phyloP scores from a whole-genome alignment of 1,140 invertebrate species.

The Tetramorium simillimum region DNA sequence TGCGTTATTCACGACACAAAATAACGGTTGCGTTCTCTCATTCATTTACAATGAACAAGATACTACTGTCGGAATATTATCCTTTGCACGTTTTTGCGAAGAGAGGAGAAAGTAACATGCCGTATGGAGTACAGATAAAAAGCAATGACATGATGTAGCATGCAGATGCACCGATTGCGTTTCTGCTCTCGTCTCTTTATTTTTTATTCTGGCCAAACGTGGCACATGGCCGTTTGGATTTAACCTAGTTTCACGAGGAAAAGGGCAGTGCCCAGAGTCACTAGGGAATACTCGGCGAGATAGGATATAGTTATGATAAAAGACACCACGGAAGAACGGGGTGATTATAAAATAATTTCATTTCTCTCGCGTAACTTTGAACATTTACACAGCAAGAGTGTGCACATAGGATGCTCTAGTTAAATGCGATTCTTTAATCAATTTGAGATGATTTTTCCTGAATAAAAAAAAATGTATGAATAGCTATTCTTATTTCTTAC shows the following conservation, averaged over 20 bases:
- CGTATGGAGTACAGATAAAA: background rate
- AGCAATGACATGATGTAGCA: constrained; percentile 3
- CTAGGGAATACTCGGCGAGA: constrained; percentile 33
- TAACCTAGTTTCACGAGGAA: constrained; percentile 58
- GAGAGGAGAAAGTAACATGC: constrained; percentile 5
- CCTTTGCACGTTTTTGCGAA: constrained; percentile 7
- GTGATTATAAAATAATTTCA: constrained; percentile 58
- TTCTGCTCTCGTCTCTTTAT: background rate
- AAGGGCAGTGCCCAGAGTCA: constrained; percentile 29
- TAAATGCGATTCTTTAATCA: background rate
- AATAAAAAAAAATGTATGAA: background rate
- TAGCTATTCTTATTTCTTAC: background rate
- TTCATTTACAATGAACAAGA: background rate
- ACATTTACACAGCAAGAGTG: background rate
- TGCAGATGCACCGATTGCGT: background rate
- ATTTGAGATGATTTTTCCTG: background rate
- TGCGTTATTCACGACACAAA: background rate
- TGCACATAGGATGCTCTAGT: background rate
- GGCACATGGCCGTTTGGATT: constrained; percentile 57
- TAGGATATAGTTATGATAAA: constrained; percentile 52
- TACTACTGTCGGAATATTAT: constrained; percentile 16
- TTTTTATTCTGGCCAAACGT: constrained; percentile 45
- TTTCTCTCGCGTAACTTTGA: constrained; percentile 20
- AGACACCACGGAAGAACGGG: background rate
- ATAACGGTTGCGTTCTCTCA: background rate